Evolutionary conservation across 1,140 invertebrate species (phyloP).

Genomic region (Hyposmocoma kahamanoa): DNA sequence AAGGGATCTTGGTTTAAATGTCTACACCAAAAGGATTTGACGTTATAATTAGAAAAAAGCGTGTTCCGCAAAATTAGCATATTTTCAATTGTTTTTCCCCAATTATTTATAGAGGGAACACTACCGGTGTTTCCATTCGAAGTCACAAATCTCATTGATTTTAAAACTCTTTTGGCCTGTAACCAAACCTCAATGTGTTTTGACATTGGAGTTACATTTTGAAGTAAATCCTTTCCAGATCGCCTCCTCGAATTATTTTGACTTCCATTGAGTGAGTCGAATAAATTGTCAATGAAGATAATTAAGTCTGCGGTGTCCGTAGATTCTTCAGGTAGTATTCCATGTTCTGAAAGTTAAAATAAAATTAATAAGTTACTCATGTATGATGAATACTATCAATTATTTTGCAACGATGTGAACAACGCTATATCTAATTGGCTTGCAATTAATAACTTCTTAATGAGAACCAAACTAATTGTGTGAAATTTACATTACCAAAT

Average conservation of each 20-base stretch:
- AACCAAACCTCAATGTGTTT: neutral
- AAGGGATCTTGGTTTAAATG: conserved; percentile 16
- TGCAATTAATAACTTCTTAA: too few species aligned
- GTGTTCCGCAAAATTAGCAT: neutral
- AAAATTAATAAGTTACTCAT: too few species aligned
- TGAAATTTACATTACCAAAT: too few species aligned
- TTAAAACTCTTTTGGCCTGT: neutral
- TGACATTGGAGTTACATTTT: neutral
- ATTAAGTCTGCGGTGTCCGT: neutral
- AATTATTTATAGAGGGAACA: conserved; percentile 5
- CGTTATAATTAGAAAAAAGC: conserved; percentile 8
- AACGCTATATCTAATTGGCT: too few species aligned
- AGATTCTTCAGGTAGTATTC: neutral
- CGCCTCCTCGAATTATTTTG: neutral
- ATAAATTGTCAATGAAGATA: neutral
- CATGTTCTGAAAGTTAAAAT: neutral
- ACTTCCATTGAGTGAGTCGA: neutral
- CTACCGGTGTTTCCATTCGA: neutral
- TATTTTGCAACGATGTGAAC: too few species aligned
- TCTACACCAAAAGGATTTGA: conserved; percentile 11
- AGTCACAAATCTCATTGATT: neutral
- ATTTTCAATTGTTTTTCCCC: neutral
- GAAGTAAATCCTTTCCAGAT: neutral
- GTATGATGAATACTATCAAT: too few species aligned
- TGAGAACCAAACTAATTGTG: too few species aligned